Evolutionary conservation across 2,113 vertebrate genomes (phyloP).

Genomic region (Zosterops pallidus): DNA sequence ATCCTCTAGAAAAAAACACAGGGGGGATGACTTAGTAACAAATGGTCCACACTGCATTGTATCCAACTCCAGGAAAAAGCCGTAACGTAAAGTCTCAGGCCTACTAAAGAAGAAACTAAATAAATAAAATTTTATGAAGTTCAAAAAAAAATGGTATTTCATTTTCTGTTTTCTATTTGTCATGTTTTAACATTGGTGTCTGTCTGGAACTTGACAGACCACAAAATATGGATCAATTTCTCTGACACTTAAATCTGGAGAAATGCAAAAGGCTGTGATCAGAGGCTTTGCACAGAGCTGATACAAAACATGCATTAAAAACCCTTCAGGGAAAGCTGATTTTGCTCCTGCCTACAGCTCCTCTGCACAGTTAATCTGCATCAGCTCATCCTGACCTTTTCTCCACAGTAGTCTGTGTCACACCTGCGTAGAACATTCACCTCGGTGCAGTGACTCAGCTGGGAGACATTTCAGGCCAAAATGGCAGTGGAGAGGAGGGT

Average conservation of each 20-base stretch:
- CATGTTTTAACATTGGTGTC: background rate
- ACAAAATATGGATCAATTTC: background rate
- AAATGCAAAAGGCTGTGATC: background rate
- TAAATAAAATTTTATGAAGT: background rate
- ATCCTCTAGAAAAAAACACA: background rate
- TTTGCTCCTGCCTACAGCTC: background rate
- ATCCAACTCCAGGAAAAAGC: background rate
- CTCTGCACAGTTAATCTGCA: background rate
- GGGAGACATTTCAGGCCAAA: background rate
- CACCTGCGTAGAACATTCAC: background rate
- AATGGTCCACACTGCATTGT: background rate
- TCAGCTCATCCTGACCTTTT: background rate
- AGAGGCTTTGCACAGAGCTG: background rate
- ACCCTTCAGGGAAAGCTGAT: background rate
- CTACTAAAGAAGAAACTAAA: background rate
- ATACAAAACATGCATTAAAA: background rate
- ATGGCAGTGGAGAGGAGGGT: background rate
- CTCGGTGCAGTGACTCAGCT: rapidly evolving
- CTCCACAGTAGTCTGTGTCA: background rate
- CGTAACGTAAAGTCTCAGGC: background rate
- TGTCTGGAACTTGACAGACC: background rate
- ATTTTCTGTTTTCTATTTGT: background rate
- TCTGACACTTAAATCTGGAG: background rate
- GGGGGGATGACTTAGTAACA: background rate
- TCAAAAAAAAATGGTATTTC: background rate